Evolutionary conservation across 2,888 invertebrate genomes (phyloP), one percentile per base, ranked within the genome.

Genomic region (Diaperis boleti): DNA sequence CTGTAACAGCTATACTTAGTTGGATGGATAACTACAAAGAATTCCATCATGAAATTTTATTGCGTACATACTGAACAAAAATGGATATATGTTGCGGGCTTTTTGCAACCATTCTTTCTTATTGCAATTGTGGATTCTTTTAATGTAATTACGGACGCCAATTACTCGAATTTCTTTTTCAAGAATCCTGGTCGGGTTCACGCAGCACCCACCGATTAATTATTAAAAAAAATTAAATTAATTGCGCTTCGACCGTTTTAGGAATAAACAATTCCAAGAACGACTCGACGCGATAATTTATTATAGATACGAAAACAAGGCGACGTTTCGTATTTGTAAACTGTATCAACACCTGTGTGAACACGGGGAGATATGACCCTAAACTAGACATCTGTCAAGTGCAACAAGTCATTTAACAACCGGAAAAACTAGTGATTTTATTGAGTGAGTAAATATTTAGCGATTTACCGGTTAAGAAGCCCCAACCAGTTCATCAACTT

Each of bases 11-110:
- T 66, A 60, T 69, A 64, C 65, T 55, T 60, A 35, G 39, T 29
- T 41, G 57, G 57, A 52, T 62, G 72, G 69, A 72, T 71, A 70
- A 66, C 65, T 67, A 70, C 69, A 62, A 66, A 62, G 70, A 72
- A 72, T 72, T 71, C 72, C 69, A 60, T 64, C 69, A 65, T 70
- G 70, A 71, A 71, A 72, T 71, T 71, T 70, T 72, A 72, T 72
- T 72, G 66, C 70, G 67, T 67, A 69, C 66, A 56, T 62, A 56
- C 57, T 59, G 65, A 61, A 71, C 69, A 64, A 71, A 72, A 71
- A 72, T 71, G 72, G 71, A 56, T 67, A 57, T 66, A 63, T 62
- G 67, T 69, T 68, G 64, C 62, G 56, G 29, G 61, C 65, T 66
- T 71, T 70, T 72, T 72, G 67, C 61, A 59, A 61, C 61, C 62